Percentiles rank a stretch among this genome's conserved stretches.
Evolutionary conservation across 2,888 invertebrate species (phyloP).

Genomic region (Agonopterix subpropinquella): DNA sequence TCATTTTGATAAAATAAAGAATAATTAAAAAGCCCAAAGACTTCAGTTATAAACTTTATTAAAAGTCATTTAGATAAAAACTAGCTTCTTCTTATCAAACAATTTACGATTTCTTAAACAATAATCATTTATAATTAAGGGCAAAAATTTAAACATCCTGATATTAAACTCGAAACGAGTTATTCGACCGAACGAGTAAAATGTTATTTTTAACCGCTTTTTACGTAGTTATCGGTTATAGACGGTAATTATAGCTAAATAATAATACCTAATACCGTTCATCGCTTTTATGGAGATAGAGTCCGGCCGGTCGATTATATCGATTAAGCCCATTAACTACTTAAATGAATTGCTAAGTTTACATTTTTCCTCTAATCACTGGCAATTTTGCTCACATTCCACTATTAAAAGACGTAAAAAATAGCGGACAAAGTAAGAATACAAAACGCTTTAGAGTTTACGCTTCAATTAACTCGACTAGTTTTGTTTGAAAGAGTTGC

Average conservation of each 20-base stretch:
- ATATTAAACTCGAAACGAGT: background rate
- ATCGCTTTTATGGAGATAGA: slow-evolving; percentile 8
- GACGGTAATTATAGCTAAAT: slow-evolving; percentile 26
- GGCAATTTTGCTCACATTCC: slow-evolving; percentile 31
- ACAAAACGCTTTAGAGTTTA: slow-evolving; percentile 8
- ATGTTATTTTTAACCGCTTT: slow-evolving; percentile 13
- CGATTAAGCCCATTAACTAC: slow-evolving; percentile 36
- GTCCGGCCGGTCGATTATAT: slow-evolving; percentile 17
- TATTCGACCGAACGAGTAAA: slow-evolving; percentile 5
- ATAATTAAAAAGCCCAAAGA: too few species aligned
- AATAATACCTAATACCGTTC: slow-evolving; percentile 21
- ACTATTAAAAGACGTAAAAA: slow-evolving; percentile 18
- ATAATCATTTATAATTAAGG: too few species aligned
- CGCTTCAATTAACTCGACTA: slow-evolving; percentile 17
- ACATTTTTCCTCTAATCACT: slow-evolving; percentile 32
- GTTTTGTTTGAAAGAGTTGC: background rate
- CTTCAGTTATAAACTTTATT: too few species aligned
- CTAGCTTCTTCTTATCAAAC: too few species aligned
- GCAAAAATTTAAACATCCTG: too few species aligned
- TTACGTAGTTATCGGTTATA: slow-evolving; percentile 12
- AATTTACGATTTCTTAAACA: too few species aligned
- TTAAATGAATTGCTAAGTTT: slow-evolving; percentile 36
- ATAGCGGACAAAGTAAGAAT: slow-evolving; percentile 11
- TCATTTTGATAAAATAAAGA: too few species aligned
- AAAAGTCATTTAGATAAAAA: too few species aligned